Evolutionary conservation across 2,113 vertebrate species (phyloP).

Genomic region (Agelaius phoeniceus): DNA sequence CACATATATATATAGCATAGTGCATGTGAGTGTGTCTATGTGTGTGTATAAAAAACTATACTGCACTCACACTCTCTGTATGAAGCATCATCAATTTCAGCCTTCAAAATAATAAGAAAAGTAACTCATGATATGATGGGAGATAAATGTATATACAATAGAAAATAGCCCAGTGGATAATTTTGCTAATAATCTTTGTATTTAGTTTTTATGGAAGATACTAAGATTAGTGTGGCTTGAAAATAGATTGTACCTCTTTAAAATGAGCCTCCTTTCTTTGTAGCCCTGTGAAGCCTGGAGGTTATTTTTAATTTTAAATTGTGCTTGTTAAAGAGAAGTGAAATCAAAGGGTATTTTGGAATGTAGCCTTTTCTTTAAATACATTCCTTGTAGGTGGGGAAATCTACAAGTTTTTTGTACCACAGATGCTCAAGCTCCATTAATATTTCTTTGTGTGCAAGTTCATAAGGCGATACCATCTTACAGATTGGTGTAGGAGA

Average conservation of each 20-base stretch:
- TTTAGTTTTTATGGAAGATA: neutral
- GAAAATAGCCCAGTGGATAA: neutral
- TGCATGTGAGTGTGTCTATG: neutral
- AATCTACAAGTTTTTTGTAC: neutral
- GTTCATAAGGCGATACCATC: neutral
- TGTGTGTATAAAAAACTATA: neutral
- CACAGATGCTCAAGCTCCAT: neutral
- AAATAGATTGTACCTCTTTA: constrained; percentile 8
- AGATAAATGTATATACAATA: neutral
- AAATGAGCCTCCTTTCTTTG: constrained; percentile 5
- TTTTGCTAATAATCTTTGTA: neutral
- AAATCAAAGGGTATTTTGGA: constrained; percentile 42
- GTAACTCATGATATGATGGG: neutral
- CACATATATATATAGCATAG: neutral
- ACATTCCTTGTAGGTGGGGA: constrained; percentile 15
- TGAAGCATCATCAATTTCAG: neutral
- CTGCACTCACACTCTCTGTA: neutral
- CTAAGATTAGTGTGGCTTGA: neutral
- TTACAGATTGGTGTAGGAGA: neutral
- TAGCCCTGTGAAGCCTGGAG: constrained; percentile 1
- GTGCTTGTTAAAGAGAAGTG: constrained; percentile 36
- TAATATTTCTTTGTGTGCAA: neutral
- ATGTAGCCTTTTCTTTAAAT: constrained; percentile 33
- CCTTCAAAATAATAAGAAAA: neutral
- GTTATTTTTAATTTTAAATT: constrained; percentile 50